Base-by-base conservation (phyloP, 2,113 vertebrate genomes). In the Quiscalus mexicanus region DNA sequence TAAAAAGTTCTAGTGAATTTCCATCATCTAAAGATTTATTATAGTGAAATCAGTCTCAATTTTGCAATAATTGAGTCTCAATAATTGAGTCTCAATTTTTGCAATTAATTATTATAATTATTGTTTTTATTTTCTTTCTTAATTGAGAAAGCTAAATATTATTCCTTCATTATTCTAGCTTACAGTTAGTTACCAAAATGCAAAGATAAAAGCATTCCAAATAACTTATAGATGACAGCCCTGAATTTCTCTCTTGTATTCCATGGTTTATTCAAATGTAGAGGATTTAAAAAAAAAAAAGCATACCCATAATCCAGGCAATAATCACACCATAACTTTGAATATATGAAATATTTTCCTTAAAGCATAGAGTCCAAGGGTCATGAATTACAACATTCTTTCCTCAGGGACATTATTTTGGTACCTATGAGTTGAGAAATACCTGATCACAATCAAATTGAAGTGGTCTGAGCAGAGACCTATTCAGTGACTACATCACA, bases 121-220 rank as follows among this genome's bases (percentile, higher is more conserved):
- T 35, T 69, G 30, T 2, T 20, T 39, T 77, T 44, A 31, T 62
- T 69, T 56, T 41, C 16, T 70, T 74, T 74, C 22, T 84, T 53
- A 45, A 77, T 31, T 79, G 39, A 55, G 31, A 89, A 88, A 71
- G 31, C 12, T 56, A 90, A 90, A 24, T 73, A 64, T 47, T 92
- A 62, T 71, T 71, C 49, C 75, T 78, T 94, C 75, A 7, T 93
- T 94, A 92, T 93, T 96, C 85, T 95, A 95, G 63, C 82, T 96
- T 97, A 93, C 77, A 95, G 93, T 95, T 94, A 94, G 42, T 33
- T 78, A 87, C 8, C 5, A 67, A 78, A 47, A 75, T 55, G 30
- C 22, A 71, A 95, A 94, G 50, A 41, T 30, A 96, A 97, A 96
- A 97, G 47, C 70, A 89, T 50, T 93, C 83, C 84, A 95, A 96